A percentile compares a stretch with the other conserved stretches of the same genome.
Evolutionary conservation across 2,888 invertebrate species (phyloP).

Genomic region (Chrysolina haemoptera): DNA sequence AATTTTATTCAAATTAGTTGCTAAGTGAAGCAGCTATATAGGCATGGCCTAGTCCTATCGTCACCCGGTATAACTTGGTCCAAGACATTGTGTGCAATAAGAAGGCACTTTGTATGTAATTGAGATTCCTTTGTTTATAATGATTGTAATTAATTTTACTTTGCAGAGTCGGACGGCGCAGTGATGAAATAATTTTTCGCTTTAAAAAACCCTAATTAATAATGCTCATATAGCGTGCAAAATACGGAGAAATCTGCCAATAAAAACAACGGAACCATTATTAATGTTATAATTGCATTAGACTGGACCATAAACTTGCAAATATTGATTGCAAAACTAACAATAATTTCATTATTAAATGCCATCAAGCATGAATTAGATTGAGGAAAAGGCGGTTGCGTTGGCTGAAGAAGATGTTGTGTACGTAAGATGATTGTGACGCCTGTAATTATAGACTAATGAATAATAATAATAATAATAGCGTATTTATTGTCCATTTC

Average conservation of each 20-base stretch:
- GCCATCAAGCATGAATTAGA: constrained; percentile 8
- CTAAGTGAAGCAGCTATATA: too few relatives aligned
- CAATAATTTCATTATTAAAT: constrained; percentile 25
- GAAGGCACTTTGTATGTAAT: neutral
- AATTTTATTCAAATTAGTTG: too few relatives aligned
- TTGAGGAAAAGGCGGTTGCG: neutral
- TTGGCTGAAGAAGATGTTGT: too few relatives aligned
- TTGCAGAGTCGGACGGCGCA: neutral
- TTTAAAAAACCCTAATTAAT: constrained; percentile 24
- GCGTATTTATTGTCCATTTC: too few relatives aligned
- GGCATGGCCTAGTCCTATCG: too few relatives aligned
- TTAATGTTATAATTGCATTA: constrained; percentile 21
- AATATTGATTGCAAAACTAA: constrained; percentile 27
- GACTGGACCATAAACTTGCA: constrained; percentile 13
- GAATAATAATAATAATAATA: too few relatives aligned
- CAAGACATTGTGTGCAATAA: neutral
- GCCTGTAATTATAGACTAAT: too few relatives aligned
- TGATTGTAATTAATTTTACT: neutral
- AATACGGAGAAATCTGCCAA: constrained; percentile 20
- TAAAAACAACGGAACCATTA: constrained; percentile 20
- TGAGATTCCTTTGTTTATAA: constrained; percentile 19
- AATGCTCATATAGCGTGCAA: constrained; percentile 25
- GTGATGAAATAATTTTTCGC: constrained; percentile 15
- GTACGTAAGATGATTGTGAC: too few relatives aligned
- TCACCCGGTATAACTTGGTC: neutral